phyloP scores from a whole-genome alignment of 2,113 vertebrate genomes.

The Phalacrocorax pelagicus region DNA sequence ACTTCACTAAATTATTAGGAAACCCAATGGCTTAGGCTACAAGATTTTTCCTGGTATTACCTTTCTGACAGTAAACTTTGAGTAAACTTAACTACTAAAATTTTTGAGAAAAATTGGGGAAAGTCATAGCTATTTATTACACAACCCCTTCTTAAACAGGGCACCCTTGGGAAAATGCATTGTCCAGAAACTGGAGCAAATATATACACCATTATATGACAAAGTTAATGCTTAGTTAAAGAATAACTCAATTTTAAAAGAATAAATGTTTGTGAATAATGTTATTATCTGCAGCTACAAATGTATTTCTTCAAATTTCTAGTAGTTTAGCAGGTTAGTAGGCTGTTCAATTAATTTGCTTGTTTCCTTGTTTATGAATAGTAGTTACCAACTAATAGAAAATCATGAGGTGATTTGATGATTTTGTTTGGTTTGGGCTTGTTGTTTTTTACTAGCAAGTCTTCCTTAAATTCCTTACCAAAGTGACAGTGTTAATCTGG shows the following conservation, averaged over 20 bases:
- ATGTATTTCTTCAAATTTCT: not conserved
- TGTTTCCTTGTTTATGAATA: not conserved
- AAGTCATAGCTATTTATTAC: not conserved
- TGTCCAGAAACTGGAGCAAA: not conserved
- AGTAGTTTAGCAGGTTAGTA: not conserved
- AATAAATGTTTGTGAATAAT: not conserved
- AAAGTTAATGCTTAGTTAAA: not conserved
- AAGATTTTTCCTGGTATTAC: fast-evolving
- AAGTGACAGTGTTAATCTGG: not conserved
- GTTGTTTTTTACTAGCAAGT: not conserved
- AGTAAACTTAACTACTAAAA: not conserved
- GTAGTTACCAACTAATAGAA: not conserved
- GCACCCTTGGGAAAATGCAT: not conserved
- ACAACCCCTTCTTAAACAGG: not conserved
- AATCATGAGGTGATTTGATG: not conserved
- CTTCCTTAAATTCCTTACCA: not conserved
- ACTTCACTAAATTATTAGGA: not conserved
- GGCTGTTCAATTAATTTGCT: not conserved
- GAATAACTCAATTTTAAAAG: not conserved
- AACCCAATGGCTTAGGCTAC: not conserved
- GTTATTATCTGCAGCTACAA: not conserved
- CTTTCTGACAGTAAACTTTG: not conserved
- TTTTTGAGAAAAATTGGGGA: not conserved
- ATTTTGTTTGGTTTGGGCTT: not conserved
- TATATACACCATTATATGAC: not conserved